Base-by-base conservation (phyloP, 2,113 vertebrate species). In the Tachuris rubrigastra region DNA sequence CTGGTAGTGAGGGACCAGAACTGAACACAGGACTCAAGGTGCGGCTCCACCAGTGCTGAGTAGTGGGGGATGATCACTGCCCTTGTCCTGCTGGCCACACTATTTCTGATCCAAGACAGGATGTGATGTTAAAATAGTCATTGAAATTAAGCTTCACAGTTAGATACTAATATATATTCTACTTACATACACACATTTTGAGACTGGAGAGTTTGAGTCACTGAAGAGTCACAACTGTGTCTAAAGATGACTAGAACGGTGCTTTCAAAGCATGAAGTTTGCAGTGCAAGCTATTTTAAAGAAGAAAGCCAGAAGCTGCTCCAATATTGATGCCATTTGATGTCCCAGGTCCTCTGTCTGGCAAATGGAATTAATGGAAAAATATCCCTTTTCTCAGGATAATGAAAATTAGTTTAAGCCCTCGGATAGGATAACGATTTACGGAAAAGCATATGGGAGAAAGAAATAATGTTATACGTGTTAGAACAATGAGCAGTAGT, bases 1-100 rank as follows among this genome's bases (percentile, higher is more conserved):
- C 25, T 2, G 10, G 15, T 3, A 28, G 25, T 9, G 52, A 55
- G 13, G 20, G 46, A 9, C 4, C 35, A 84, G 22, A 92, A 25
- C 30, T 19, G 66, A 18, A 66, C 22, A 18, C 25, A 37, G 22
- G 0, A 55, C 3, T 37, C 0, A 0, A 60, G 22, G 6, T 30
- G 25, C 13, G 8, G 10, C 25, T 50, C 27, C 55, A 37, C 5
- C 35, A 42, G 15, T 11, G 31, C 46, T 3, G 2, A 67, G n/a
- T 42, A 6, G 10, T 8, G 10, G 14, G 28, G 8, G 1, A 24
- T 4, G 6, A 12, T 50, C 41, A 17, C 42, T 58, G 27, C 9
- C 30, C 15, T 75, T 27, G 2, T 63, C 47, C 62, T 69, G 28
- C 33, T 52, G 65, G 37, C 18, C 30, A 37, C 44, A 1, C 7